Base-by-base conservation (phyloP, 1,140 invertebrate genomes). In the Zaprionus nigranus region DNA sequence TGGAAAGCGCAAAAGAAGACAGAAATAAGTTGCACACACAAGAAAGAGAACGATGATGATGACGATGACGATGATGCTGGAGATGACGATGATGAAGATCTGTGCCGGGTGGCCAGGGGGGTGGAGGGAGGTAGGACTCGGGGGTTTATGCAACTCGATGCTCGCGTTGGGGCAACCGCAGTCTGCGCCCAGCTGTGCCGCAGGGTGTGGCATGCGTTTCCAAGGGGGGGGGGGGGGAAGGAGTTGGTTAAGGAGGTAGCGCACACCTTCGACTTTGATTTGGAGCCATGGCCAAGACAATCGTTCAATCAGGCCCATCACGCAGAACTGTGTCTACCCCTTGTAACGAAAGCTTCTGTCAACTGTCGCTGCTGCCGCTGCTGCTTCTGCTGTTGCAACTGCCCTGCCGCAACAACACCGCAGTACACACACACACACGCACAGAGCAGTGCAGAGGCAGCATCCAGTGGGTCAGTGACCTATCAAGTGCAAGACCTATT, bases 401-500 rank as follows among this genome's bases (percentile, higher is more conserved):
- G 82, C 78, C 82, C 80, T 83, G 73, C 61, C 81, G 24, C 78
- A 87, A 81, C 71, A 78, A 79, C 80, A 72, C 34, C 67, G 72
- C 26, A 28, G 6, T 1, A 51, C 60, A 66, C 36, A 58, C 58
- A 64, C 59, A 51, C 30, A 12, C 12, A 46, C 40, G 6, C 56
- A 49, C 64, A 67, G 26, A 36, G 49, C 54, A 46, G n/a, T 17
- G 40, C 40, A 46, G 7, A 34, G 40, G 36, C 40, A 66, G 54
- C 74, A 73, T 69, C 36, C 51, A 58, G 74, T 87, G 84, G 84
- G 84, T 87, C 84, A 87, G 84, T 87, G 84, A 87, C 84, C 84
- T 87, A 87, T 87, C 84, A 87, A 87, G 84, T 82, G 84, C 78
- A 87, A 87, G 84, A 87, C 84, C 84, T 87, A 87, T 87, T 87